Percentiles rank a stretch among this genome's conserved stretches.
phyloP scores from a whole-genome alignment of 2,113 vertebrate species.

The Pelusios castaneus region DNA sequence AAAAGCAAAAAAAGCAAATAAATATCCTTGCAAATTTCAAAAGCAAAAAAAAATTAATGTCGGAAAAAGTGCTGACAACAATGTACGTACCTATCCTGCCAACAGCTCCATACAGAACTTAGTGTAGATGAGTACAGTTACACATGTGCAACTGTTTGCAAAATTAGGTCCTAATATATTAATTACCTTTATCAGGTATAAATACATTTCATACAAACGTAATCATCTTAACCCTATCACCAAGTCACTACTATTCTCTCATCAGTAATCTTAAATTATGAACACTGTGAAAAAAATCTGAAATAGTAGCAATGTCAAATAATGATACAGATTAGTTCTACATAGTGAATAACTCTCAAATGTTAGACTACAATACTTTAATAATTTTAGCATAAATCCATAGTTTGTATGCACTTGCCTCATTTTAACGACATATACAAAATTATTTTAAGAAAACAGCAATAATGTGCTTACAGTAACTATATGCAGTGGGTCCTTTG shows the following conservation, averaged over 20 bases:
- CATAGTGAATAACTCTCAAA: rapidly evolving
- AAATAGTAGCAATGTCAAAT: rapidly evolving
- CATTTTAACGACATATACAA: background rate
- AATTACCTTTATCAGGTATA: no score
- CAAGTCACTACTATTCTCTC: background rate
- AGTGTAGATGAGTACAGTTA: background rate
- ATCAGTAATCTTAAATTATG: background rate
- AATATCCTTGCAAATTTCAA: no score
- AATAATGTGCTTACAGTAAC: background rate
- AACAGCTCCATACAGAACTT: background rate
- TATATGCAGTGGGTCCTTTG: background rate
- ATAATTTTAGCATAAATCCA: rapidly evolving
- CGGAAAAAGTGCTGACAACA: background rate
- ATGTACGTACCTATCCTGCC: background rate
- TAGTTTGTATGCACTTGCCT: background rate
- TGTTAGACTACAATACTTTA: background rate
- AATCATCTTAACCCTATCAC: background rate
- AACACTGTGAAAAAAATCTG: background rate
- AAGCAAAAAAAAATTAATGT: no score
- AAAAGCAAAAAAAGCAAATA: no score
- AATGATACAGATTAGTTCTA: rapidly evolving
- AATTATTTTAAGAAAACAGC: rapidly evolving
- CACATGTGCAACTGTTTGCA: background rate
- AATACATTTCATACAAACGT: background rate
- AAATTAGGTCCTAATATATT: background rate